A percentile compares a stretch with the other conserved stretches of the same genome.
Evolutionary conservation across 1,140 invertebrate species (phyloP).

Genomic region (Zaprionus nigranus): DNA sequence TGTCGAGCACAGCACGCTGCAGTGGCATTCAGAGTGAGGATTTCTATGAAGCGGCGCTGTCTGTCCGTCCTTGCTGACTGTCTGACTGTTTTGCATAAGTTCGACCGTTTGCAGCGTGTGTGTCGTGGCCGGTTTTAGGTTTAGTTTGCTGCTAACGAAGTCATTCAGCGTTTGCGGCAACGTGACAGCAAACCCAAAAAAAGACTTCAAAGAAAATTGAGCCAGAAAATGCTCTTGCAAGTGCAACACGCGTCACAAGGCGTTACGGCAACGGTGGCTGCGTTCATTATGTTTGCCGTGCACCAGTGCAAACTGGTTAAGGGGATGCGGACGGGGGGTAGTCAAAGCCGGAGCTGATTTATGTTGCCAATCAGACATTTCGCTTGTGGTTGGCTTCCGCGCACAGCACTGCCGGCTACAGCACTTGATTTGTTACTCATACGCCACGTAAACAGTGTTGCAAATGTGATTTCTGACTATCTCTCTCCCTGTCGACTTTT

Average conservation of each 20-base stretch:
- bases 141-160: conserved; percentile 63
- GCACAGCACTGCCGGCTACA: conserved; percentile 18
- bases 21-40: conserved; percentile 33
- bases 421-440: conserved; percentile 72
- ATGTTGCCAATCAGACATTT: conserved; percentile 79
- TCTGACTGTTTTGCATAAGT: conserved; percentile 73
- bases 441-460: conserved; percentile 72
- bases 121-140: conserved; percentile 34
- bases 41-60: conserved; percentile 10
- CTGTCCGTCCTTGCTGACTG: conserved; percentile 4
- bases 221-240: conserved; percentile 36
- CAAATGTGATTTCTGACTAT: conserved; percentile 50
- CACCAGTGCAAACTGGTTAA: conserved; percentile 2
- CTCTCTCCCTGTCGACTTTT: conserved; percentile 4
- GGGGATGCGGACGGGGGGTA: not conserved
- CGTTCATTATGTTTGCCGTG: conserved; percentile 68
- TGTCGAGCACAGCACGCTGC: conserved; percentile 21
- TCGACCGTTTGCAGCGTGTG: conserved; percentile 55
- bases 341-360: conserved; percentile 63
- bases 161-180: conserved; percentile 69
- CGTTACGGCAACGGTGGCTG: conserved; percentile 19
- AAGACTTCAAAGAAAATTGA: conserved; percentile 14
- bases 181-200: conserved; percentile 19
- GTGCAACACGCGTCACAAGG: conserved; percentile 46
- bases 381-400: conserved; percentile 56